A percentile compares a stretch with the other conserved stretches of the same genome.
phyloP scores from a whole-genome alignment of 2,797 vertebrate species.

The Melanotaenia maccullochi region DNA sequence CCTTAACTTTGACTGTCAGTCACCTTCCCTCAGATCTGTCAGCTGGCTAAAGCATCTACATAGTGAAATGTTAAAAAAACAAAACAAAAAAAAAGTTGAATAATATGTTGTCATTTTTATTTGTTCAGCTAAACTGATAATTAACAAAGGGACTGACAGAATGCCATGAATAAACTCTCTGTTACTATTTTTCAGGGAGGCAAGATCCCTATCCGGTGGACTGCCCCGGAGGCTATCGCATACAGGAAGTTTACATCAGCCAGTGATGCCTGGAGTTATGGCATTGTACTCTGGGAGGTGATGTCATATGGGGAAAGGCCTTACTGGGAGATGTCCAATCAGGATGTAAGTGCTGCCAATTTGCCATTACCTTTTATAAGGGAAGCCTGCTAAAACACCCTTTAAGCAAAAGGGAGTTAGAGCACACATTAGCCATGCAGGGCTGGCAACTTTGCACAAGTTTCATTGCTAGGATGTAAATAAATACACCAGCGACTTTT shows the following conservation, averaged over 20 bases:
- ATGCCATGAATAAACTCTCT: background rate
- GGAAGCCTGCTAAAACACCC: conserved; percentile 5
- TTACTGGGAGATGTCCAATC: conserved; percentile 98
- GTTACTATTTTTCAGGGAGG: conserved; percentile 86
- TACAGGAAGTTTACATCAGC: conserved; percentile 98
- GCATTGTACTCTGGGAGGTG: conserved; percentile 98
- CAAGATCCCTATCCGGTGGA: conserved; percentile 98
- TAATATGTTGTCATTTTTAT: background rate
- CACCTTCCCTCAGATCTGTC: conserved; percentile 49
- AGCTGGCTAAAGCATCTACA: background rate
- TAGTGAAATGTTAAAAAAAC: background rate
- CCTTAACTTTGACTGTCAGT: conserved; percentile 75
- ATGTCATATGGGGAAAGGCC: conserved; percentile 98
- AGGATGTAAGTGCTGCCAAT: conserved; percentile 80
- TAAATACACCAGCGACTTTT: conserved; percentile 14
- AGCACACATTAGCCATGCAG: background rate
- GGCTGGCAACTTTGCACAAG: conserved; percentile 16
- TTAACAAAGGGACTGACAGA: background rate
- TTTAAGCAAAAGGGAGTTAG: background rate
- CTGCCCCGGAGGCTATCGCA: conserved; percentile 96
- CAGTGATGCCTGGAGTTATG: conserved; percentile 97
- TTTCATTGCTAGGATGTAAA: conserved; percentile 9
- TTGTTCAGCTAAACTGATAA: background rate
- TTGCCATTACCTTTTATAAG: conserved; percentile 16
- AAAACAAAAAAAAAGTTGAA: background rate